Evolutionary conservation across 2,797 vertebrate species (phyloP), one percentile per base, ranked within the genome.

Genomic region (Sebastes variabilis): DNA sequence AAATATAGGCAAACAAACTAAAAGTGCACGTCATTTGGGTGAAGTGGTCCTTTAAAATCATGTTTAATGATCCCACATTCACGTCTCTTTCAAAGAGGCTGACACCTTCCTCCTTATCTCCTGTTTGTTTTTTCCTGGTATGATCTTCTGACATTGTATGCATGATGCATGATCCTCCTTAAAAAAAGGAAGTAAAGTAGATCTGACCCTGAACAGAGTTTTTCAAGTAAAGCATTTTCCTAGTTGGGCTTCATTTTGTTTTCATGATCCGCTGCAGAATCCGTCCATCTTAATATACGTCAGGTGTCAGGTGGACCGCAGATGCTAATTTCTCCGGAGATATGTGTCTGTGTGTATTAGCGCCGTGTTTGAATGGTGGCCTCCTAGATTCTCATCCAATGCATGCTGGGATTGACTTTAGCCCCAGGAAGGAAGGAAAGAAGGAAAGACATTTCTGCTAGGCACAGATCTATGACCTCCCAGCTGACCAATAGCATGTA

Each of bases 401-500:
- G 69, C 73, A 66, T 72, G 67, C 58, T 66, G 29, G 22, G 16
- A 20, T 66, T 49, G 9, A 29, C 65, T 49, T 30, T 18, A 49
- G n/a, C n/a, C 34, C n/a, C n/a, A 66, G 6, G 24, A 46, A n/a
- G 18, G 24, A 49, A 56, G 10, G 24, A 66, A 58, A 18, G 16
- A 36, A 59, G 24, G 32, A 22, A 59, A 38, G 18, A 58, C 6
- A 24, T 7, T 34, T 59, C 25, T 79, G 34, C 16, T 24, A 14
- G 38, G 24, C 13, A 64, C 20, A 56, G 60, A 70, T 74, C 72
- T 64, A 30, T 66, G 72, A 75, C 20, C 68, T 66, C 52, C 54
- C 9, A 36, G 69, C 61, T 72, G 78, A 83, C 88, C 84, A 89
- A 87, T 82, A 66, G 79, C 66, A 62, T 20, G 71, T 34, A 14